These are phyloP conservation scores for Passer domesticus DNA, from an alignment of 2,113 vertebrate species.

Conservation along the genomic window DNA sequence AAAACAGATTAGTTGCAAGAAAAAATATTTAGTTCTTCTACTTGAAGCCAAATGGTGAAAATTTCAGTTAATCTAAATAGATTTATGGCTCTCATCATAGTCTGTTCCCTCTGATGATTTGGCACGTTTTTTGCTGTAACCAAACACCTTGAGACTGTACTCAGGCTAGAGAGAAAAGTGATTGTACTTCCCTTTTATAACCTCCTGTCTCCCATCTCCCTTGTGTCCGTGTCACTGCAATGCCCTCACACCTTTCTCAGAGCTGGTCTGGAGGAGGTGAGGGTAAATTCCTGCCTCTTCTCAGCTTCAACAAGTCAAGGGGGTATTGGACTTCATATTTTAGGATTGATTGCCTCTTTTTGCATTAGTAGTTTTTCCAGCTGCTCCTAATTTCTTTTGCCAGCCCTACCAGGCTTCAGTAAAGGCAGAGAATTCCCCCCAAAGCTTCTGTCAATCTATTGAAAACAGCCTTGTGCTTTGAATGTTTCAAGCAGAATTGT, in stretches of 20 bases:
- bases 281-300: rapidly evolving
- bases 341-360: not conserved
- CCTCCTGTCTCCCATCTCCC: not conserved
- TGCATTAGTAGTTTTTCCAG: slow-evolving; percentile 59
- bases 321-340: not conserved
- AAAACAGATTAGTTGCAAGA: slow-evolving; percentile 60
- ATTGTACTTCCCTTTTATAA: rapidly evolving
- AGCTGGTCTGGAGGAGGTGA: not conserved
- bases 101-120: slow-evolving; percentile 23
- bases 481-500: slow-evolving; percentile 48
- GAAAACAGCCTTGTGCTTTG: slow-evolving; percentile 54
- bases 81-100: slow-evolving; percentile 44
- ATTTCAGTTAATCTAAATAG: slow-evolving; percentile 53
- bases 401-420: not conserved
- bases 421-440: slow-evolving; percentile 50
- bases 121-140: slow-evolving; percentile 9
- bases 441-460: slow-evolving; percentile 54
- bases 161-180: not conserved
- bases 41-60: slow-evolving; percentile 43
- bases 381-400: slow-evolving; percentile 56
- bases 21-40: slow-evolving; percentile 57
- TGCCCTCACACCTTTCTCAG: rapidly evolving
- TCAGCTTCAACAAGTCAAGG: not conserved
- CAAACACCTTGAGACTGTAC: not conserved
- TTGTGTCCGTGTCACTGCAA: rapidly evolving